These are phyloP conservation scores for Pseudochaenichthys georgianus DNA, from an alignment of 2,797 vertebrate species.

Conservation along the genomic window DNA sequence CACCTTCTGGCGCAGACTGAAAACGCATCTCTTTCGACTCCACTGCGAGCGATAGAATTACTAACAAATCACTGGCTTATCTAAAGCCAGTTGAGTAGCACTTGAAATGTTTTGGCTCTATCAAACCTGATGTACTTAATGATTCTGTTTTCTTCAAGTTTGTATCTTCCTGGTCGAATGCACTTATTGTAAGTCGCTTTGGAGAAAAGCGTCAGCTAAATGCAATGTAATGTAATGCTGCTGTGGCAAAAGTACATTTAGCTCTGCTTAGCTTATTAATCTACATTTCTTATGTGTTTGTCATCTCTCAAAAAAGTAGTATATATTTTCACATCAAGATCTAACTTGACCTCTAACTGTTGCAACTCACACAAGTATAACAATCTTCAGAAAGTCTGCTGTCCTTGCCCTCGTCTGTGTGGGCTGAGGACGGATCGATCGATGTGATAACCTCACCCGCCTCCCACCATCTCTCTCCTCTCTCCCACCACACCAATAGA, in stretches of 20 bases:
- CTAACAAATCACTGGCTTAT: no score
- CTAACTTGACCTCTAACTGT: background rate
- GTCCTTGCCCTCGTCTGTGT: slow-evolving; percentile 56
- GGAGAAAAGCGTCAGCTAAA: no score
- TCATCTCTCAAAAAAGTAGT: background rate
- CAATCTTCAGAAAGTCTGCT: slow-evolving; percentile 34
- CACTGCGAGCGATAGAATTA: no score
- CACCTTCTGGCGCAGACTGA: no score
- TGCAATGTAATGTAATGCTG: no score
- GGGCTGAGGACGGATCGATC: slow-evolving; percentile 68
- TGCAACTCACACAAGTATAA: background rate
- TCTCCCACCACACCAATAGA: slow-evolving; percentile 75
- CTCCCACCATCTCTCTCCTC: slow-evolving; percentile 18
- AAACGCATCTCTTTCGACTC: no score
- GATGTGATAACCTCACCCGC: slow-evolving; percentile 53
- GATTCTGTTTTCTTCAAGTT: no score
- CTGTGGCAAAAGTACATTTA: background rate
- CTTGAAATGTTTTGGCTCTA: no score
- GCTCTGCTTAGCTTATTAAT: background rate
- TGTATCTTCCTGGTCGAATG: no score
- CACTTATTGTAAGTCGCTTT: no score
- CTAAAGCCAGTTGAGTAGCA: no score
- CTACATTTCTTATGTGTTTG: background rate
- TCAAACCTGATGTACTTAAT: no score
- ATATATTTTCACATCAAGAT: background rate